phyloP scores from a whole-genome alignment of 2,797 vertebrate genomes.

The Novumbra hubbsi region DNA sequence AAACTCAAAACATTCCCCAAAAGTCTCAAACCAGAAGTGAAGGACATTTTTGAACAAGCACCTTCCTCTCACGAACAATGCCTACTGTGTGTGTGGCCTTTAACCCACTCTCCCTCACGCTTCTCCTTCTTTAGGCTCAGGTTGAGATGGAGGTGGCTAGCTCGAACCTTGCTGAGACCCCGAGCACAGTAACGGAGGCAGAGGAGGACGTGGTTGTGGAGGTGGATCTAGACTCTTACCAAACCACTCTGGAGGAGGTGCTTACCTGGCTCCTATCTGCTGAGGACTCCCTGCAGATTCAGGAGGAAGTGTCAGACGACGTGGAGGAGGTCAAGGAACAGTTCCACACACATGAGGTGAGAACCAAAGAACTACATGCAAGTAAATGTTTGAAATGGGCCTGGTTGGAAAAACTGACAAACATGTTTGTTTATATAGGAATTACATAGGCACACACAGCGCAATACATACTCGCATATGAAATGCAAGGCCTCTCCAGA shows the following conservation, averaged over 20 bases:
- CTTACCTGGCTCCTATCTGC: constrained; percentile 96
- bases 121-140: neutral
- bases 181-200: constrained; percentile 77
- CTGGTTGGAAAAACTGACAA: neutral
- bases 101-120: neutral
- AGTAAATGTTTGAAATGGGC: neutral
- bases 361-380: neutral
- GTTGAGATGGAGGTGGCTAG: constrained; percentile 55
- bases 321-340: constrained; percentile 98
- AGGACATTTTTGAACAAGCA: neutral
- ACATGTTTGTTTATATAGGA: no score
- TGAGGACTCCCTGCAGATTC: constrained; percentile 88
- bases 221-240: constrained; percentile 93
- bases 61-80: neutral
- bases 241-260: constrained; percentile 93
- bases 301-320: constrained; percentile 90
- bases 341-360: constrained; percentile 94
- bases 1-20: no score
- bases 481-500: neutral
- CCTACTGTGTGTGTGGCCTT: neutral
- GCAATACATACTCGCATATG: neutral
- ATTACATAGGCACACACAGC: neutral
- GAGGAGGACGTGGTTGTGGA: constrained; percentile 50
- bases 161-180: constrained; percentile 74
- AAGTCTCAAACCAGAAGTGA: no score